Base-by-base conservation (phyloP, 1,140 invertebrate species). In the Leptopilina boulardi region DNA sequence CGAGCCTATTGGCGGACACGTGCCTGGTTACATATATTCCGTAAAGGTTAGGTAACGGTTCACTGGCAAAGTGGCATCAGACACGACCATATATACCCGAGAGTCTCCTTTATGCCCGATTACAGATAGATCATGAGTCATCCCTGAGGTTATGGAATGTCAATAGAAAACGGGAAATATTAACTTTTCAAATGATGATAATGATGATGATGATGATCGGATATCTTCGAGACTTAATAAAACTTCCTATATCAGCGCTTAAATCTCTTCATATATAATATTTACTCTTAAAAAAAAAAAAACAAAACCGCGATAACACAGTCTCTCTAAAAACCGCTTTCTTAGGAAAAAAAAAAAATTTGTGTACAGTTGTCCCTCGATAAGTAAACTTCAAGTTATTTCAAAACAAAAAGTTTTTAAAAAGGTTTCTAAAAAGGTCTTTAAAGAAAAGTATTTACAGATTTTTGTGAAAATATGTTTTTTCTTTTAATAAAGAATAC, bases 11-110 rank as follows among this genome's bases (percentile, higher is more conserved):
- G 59, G 82, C 79, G 79, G 78, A 77, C 66, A 76, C 79, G 76
- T 75, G 72, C 75, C 75, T 74, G 77, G 59, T 66, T 66, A 66
- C 77, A 79, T 83, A 78, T 66, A 66, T 66, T 66, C 59, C 2
- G 59, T 8, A 66, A 84, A 90, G 89, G 89, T 90, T 89, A 89
- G 89, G 81, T 90, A 90, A 90, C 89, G 89, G 89, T 90, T 85
- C 82, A 80, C 77, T 83, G 84, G 87, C 85, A 86, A 85, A 85
- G 86, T 83, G 87, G 85, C 84, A n/a, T n/a, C n/a, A 86, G 88
- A 87, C 86, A 88, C 85, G 83, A 83, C 83, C 78, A 83, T 84
- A 84, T 70, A 59, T 76, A 38, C 5, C 34, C 34, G 5, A 38
- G 81, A 78, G 76, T 76, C 76, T 77, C 80, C 77, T 82, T 80